A percentile compares a stretch with the other conserved stretches of the same genome.
These are phyloP conservation scores for Melinopterus prodromus DNA, from an alignment of 2,888 invertebrate species.

Conservation along the genomic window DNA sequence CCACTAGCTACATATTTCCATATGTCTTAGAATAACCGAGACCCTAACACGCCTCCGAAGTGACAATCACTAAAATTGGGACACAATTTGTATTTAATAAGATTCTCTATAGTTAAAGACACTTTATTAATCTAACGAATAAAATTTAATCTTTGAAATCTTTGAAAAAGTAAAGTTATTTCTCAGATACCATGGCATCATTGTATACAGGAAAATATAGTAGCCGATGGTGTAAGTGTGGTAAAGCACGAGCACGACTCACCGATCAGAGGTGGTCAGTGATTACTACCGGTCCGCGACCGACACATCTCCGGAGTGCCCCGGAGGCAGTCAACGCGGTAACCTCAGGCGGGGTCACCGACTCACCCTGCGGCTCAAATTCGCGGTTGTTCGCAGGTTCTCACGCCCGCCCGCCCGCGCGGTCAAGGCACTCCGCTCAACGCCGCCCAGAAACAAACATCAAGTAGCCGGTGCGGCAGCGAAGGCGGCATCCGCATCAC, in stretches of 20 bases:
- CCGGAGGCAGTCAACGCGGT: slow-evolving; percentile 38
- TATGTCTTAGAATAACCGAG: too few relatives aligned
- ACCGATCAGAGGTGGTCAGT: not conserved
- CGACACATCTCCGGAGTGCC: not conserved
- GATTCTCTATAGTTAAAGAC: too few relatives aligned
- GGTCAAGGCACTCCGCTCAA: slow-evolving; percentile 42
- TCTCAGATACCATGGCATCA: not conserved
- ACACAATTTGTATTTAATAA: too few relatives aligned
- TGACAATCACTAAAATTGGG: too few relatives aligned
- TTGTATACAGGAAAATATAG: not conserved
- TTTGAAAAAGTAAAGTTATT: too few relatives aligned
- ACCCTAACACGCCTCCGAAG: too few relatives aligned
- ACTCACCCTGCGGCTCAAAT: slow-evolving; percentile 42
- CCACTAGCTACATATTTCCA: too few relatives aligned
- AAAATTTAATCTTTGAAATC: too few relatives aligned
- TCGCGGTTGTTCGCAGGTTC: slow-evolving; percentile 42
- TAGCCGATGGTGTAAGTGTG: slow-evolving; percentile 25
- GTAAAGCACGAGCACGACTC: slow-evolving; percentile 31
- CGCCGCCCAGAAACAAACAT: slow-evolving; percentile 20
- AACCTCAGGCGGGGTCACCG: slow-evolving; percentile 43
- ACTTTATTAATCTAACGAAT: too few relatives aligned
- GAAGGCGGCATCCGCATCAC: not conserved
- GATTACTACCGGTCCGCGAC: not conserved
- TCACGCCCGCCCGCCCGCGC: slow-evolving; percentile 46
- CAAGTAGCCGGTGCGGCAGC: slow-evolving; percentile 18